Conservation (phyloP, 1,140 invertebrate genomes). For the Trigoniulus corallinus region DNA sequence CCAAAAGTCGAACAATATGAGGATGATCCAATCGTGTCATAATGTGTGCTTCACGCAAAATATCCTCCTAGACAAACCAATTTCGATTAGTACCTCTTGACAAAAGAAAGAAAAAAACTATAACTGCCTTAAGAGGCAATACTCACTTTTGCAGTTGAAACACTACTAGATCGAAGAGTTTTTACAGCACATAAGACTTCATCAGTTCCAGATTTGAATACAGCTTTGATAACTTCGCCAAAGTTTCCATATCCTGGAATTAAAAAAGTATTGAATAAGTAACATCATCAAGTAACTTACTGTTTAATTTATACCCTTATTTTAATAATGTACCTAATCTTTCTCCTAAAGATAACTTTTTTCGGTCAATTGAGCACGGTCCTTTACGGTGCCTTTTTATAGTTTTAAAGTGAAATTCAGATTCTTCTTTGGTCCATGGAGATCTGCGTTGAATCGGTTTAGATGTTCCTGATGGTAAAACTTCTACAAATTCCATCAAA, state of each 20-base stretch:
- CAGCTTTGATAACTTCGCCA: conserved; percentile 28
- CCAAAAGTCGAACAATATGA: conserved; percentile 31
- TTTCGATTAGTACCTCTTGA: too few relatives aligned
- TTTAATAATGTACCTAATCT: conserved; percentile 15
- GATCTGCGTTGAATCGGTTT: background rate
- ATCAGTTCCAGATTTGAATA: conserved; percentile 18
- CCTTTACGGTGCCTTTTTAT: conserved; percentile 13
- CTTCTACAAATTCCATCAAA: too few relatives aligned
- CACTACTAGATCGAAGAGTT: conserved; percentile 9
- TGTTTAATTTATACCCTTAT: too few relatives aligned
- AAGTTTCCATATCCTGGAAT: conserved; percentile 28
- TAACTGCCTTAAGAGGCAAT: too few relatives aligned
- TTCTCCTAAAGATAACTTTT: conserved; percentile 20
- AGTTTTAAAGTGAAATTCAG: conserved; percentile 16
- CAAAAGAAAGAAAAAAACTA: too few relatives aligned
- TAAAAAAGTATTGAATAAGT: background rate
- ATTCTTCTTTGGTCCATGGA: conserved; percentile 13
- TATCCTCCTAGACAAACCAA: conserved; percentile 21
- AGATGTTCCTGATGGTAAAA: too few relatives aligned
- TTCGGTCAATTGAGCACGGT: conserved; percentile 19
- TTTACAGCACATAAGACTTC: conserved; percentile 31
- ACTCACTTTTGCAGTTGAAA: background rate
- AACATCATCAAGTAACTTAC: background rate
- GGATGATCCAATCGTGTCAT: conserved; percentile 29
- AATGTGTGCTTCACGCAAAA: conserved; percentile 29